A percentile compares a stretch with the other conserved stretches of the same genome.
Conservation (phyloP, 2,888 invertebrate species). For the Sphaeridia pumilis region DNA sequence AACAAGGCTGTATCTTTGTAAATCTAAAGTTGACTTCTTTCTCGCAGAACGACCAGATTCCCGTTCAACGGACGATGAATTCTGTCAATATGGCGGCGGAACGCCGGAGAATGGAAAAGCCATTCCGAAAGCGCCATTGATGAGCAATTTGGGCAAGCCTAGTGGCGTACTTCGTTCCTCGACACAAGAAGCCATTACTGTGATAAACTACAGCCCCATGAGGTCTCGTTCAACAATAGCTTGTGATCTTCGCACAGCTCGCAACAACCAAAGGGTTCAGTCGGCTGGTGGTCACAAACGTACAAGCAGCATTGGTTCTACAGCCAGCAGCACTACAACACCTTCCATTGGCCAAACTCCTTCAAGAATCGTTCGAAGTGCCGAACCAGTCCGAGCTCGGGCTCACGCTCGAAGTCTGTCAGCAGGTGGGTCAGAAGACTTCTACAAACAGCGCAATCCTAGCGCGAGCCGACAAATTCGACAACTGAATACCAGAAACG, state of each 20-base stretch:
- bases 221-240: background rate
- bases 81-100: constrained; percentile 32
- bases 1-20: background rate
- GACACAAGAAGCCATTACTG: background rate
- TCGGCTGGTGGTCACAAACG: constrained; percentile 11
- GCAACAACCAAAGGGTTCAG: background rate
- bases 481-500: background rate
- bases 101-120: background rate
- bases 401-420: constrained; percentile 30
- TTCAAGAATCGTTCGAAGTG: constrained; percentile 14
- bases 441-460: constrained; percentile 18
- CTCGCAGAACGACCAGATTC: constrained; percentile 38
- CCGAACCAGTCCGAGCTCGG: constrained; percentile 14
- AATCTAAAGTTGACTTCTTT: background rate
- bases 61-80: constrained; percentile 37
- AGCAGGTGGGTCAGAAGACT: constrained; percentile 33
- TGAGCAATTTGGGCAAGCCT: background rate
- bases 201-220: background rate
- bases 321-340: constrained; percentile 4
- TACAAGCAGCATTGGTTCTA: constrained; percentile 7
- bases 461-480: background rate
- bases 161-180: too few species aligned
- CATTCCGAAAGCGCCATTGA: background rate
- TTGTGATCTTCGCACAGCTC: background rate
- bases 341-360: constrained; percentile 7